Percentiles rank a stretch among this genome's conserved stretches.
Evolutionary conservation across 2,113 vertebrate species (phyloP).

Genomic region (Pituophis catenifer): DNA sequence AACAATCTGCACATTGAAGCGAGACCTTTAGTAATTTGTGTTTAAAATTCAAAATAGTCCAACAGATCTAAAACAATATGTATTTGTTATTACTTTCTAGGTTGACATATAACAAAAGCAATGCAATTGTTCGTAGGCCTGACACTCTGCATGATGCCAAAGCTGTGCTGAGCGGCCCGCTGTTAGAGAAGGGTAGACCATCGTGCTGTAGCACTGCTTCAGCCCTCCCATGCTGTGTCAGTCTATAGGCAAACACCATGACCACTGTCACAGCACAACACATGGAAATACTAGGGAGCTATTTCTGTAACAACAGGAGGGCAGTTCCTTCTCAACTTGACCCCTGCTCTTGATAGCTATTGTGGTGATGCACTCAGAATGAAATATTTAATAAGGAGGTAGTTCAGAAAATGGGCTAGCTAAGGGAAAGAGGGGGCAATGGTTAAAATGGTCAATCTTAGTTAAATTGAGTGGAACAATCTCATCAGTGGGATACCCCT

Average conservation of each 20-base stretch:
- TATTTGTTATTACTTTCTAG: conserved; percentile 49
- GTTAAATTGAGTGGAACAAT: conserved; percentile 36
- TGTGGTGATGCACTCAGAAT: conserved; percentile 9
- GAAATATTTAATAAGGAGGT: conserved; percentile 20
- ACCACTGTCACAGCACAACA: conserved; percentile 41
- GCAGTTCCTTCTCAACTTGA: conserved; percentile 2
- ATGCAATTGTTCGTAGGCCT: conserved; percentile 20
- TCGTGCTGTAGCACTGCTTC: not conserved
- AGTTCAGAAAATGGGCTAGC: conserved; percentile 15
- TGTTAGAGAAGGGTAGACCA: not conserved
- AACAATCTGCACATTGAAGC: not conserved
- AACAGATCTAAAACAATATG: conserved; percentile 17
- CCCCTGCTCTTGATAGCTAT: conserved; percentile 36
- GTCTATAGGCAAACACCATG: conserved; percentile 26
- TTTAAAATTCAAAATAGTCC: conserved; percentile 25
- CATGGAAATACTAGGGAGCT: conserved; percentile 24
- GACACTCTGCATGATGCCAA: conserved; percentile 32
- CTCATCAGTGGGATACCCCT: rapidly evolving
- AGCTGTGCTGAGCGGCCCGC: conserved; percentile 35
- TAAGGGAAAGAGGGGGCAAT: not conserved
- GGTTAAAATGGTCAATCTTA: conserved; percentile 41
- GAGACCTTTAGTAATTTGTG: conserved; percentile 7
- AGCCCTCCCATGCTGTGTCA: conserved; percentile 19
- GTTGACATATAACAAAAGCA: conserved; percentile 44
- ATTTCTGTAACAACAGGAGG: conserved; percentile 29